Evolutionary conservation across 2,113 vertebrate genomes (phyloP).

Genomic region (Pseudorectes ferrugineus): DNA sequence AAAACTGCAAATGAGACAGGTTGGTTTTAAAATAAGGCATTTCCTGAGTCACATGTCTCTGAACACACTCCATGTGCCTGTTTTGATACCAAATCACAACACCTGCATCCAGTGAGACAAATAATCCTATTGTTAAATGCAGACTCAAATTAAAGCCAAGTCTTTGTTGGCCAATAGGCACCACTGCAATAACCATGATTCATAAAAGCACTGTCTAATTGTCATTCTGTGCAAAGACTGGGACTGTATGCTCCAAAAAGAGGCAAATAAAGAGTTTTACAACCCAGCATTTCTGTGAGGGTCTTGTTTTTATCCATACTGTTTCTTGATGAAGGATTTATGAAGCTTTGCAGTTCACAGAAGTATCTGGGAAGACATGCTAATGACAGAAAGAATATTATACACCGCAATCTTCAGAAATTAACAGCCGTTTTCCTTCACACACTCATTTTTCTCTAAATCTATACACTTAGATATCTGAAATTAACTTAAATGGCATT

Average conservation of each 20-base stretch:
- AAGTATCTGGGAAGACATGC: neutral
- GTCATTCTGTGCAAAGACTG: neutral
- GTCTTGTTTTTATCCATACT: neutral
- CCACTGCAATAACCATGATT: neutral
- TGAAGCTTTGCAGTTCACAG: neutral
- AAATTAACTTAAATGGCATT: neutral
- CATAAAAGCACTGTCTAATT: neutral
- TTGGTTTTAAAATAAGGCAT: neutral
- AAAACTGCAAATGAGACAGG: neutral
- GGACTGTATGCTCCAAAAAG: neutral
- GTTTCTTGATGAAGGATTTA: neutral
- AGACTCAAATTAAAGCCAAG: neutral
- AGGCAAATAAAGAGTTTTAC: neutral
- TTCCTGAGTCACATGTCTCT: neutral
- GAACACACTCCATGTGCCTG: neutral
- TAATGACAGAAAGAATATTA: neutral
- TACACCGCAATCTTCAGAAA: neutral
- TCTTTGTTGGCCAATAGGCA: neutral
- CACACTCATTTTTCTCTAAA: neutral
- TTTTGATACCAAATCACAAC: neutral
- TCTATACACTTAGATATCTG: neutral
- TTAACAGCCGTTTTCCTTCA: neutral
- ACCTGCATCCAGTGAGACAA: neutral
- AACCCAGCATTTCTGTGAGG: neutral
- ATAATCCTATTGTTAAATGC: neutral